These are phyloP conservation scores for Drosophila mayri DNA, from an alignment of 1,140 invertebrate genomes.

Conservation along the genomic window DNA sequence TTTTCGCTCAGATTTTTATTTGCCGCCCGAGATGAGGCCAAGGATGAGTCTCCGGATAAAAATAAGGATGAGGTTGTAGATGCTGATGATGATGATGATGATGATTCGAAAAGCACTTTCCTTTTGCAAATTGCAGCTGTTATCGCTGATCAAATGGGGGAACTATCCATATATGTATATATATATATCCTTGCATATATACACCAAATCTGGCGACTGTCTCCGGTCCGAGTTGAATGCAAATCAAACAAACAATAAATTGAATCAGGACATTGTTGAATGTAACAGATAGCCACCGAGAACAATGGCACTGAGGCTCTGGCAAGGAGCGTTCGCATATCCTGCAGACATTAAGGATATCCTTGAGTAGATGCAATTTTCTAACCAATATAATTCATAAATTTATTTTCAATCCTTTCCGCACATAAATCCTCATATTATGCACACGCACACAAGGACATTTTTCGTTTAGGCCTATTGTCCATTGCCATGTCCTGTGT, in stretches of 20 bases:
- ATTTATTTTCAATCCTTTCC: slow-evolving; percentile 85
- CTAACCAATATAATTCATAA: slow-evolving; percentile 85
- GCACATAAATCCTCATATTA: slow-evolving; percentile 84
- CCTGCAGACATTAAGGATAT: slow-evolving; percentile 83
- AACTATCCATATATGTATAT: background rate
- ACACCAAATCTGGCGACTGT: slow-evolving; percentile 30
- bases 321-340: slow-evolving; percentile 66
- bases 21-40: background rate
- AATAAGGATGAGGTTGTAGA: slow-evolving; percentile 7
- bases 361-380: slow-evolving; percentile 85
- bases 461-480: slow-evolving; percentile 68
- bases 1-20: slow-evolving; percentile 19
- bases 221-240: slow-evolving; percentile 47
- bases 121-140: slow-evolving; percentile 67
- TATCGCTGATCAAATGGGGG: slow-evolving; percentile 62
- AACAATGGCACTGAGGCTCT: slow-evolving; percentile 35
- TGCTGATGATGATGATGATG: slow-evolving; percentile 5
- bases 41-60: background rate
- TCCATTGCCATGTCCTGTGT: slow-evolving; percentile 43
- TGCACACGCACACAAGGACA: slow-evolving; percentile 52
- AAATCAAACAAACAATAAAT: slow-evolving; percentile 83
- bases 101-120: slow-evolving; percentile 63
- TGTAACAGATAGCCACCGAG: slow-evolving; percentile 49
- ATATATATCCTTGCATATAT: background rate
- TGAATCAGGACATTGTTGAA: slow-evolving; percentile 71